These are phyloP conservation scores for Tiliacea aurago DNA, from an alignment of 2,888 invertebrate genomes.

Conservation along the genomic window DNA sequence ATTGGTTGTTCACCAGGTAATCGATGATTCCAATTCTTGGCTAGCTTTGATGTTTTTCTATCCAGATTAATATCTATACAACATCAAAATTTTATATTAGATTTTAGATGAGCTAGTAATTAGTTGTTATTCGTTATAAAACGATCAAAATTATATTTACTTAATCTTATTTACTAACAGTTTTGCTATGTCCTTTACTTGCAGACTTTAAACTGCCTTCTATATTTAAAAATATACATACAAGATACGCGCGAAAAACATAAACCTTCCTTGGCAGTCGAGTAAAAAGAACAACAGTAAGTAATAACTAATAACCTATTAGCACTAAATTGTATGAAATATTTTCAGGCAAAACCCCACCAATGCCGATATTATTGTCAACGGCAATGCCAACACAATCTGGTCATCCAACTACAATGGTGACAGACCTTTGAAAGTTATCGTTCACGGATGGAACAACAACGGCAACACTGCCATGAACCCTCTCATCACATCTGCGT, in stretches of 20 bases:
- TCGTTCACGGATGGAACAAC: conserved; percentile 83
- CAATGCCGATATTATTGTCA: conserved; percentile 70
- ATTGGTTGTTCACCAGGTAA: conserved; percentile 74
- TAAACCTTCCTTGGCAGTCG: too few relatives aligned
- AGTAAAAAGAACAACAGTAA: background rate
- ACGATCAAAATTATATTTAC: background rate
- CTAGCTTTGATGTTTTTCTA: background rate
- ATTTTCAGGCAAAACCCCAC: conserved; percentile 73
- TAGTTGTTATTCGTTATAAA: background rate
- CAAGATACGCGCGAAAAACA: too few relatives aligned
- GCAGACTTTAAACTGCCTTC: background rate
- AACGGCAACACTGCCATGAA: conserved; percentile 76
- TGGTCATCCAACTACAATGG: conserved; percentile 72
- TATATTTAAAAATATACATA: too few relatives aligned
- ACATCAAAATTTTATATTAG: background rate
- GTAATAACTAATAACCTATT: too few relatives aligned
- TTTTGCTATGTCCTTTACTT: background rate
- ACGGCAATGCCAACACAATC: conserved; percentile 74
- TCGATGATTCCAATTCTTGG: background rate
- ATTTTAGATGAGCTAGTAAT: background rate
- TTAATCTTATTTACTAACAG: background rate
- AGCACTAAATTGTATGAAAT: background rate
- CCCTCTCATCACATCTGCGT: conserved; percentile 74
- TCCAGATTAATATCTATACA: background rate
- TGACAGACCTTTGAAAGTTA: conserved; percentile 73